Evolutionary conservation across 2,797 vertebrate species (phyloP).

Genomic region (Neosilurus hyrtlii): DNA sequence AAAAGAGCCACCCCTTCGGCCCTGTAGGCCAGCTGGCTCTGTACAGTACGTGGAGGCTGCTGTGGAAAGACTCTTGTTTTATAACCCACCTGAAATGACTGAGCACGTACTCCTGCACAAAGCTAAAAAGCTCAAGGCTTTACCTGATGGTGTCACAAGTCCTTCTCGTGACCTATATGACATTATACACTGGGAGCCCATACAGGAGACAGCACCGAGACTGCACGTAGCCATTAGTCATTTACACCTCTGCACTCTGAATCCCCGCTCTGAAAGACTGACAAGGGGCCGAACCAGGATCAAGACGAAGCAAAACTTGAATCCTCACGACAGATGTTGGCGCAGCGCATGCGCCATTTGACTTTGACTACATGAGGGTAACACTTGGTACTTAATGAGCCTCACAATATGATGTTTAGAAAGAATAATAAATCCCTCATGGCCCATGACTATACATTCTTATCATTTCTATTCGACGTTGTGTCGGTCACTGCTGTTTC

Average conservation of each 20-base stretch:
- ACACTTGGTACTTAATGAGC: conserved; percentile 65
- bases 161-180: conserved; percentile 31
- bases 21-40: conserved; percentile 60
- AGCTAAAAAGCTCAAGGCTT: conserved; percentile 14
- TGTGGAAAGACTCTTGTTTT: conserved; percentile 25
- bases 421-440: conserved; percentile 16
- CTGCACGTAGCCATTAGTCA: conserved; percentile 15
- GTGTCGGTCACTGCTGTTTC: conserved; percentile 46
- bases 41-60: conserved; percentile 20
- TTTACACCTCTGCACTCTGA: conserved; percentile 26
- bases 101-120: conserved; percentile 15
- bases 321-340: conserved; percentile 24
- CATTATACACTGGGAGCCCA: conserved; percentile 39
- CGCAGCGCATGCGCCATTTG: conserved; percentile 15
- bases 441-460: conserved; percentile 45
- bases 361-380: conserved; percentile 62
- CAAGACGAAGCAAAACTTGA: conserved; percentile 13
- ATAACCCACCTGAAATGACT: conserved; percentile 29
- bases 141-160: conserved; percentile 6
- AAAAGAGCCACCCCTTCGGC: conserved; percentile 57
- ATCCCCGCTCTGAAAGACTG: conserved; percentile 34
- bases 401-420: conserved; percentile 44
- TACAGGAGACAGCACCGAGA: conserved; percentile 12
- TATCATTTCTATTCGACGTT: conserved; percentile 53
- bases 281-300: conserved; percentile 10